Evolutionary conservation across 1,140 invertebrate genomes (phyloP).

Genomic region (Nilaparvata lugens): DNA sequence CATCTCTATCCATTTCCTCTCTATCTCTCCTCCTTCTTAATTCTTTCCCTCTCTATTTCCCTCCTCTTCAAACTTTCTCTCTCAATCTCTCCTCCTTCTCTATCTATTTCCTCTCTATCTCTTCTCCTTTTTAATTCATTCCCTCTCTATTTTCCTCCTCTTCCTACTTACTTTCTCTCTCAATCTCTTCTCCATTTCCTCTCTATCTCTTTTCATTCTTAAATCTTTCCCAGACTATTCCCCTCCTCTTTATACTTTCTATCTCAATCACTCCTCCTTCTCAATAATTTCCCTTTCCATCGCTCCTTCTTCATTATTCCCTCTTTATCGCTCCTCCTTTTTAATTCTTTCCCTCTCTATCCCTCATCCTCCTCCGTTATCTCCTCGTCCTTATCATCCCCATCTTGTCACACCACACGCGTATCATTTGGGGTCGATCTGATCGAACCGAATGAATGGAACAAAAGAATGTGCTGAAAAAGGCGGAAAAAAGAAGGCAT

Average conservation of each 20-base stretch:
- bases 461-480: too few species aligned
- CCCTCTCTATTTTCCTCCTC: too few species aligned
- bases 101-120: not conserved
- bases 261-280: too few species aligned
- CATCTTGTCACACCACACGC: not conserved
- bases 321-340: not conserved
- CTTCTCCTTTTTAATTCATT: not conserved
- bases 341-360: not conserved
- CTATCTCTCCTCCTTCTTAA: not conserved
- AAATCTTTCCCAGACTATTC: too few species aligned
- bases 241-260: too few species aligned
- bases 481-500: too few species aligned
- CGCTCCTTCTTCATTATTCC: not conserved
- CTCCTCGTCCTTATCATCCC: not conserved
- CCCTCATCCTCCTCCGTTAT: not conserved
- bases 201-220: not conserved
- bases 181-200: not conserved
- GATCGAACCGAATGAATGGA: too few species aligned
- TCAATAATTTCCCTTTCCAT: too few species aligned
- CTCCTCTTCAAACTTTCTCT: not conserved
- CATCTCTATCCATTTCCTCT: not conserved
- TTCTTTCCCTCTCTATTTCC: not conserved
- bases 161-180: not conserved
- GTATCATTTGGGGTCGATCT: not conserved
- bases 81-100: not conserved